phyloP scores from a whole-genome alignment of 1,140 invertebrate genomes.

The Drosophila sulfurigaster region DNA sequence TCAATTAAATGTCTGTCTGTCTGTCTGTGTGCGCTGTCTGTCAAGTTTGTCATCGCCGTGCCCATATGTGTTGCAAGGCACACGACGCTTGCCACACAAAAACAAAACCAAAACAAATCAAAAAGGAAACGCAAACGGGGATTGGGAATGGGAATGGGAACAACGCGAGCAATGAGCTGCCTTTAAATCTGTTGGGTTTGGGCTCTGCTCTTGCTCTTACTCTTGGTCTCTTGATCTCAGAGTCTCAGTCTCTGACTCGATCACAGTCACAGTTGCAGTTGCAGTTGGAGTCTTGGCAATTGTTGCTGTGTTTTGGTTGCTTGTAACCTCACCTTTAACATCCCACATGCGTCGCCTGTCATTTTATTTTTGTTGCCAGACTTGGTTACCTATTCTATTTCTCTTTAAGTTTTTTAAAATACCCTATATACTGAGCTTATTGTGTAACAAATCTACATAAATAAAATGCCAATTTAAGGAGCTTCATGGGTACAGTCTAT shows the following conservation, averaged over 20 bases:
- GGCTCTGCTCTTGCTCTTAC: conserved; percentile 15
- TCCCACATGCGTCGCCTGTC: conserved; percentile 77
- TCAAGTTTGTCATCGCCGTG: conserved; percentile 77
- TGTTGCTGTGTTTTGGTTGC: conserved; percentile 37
- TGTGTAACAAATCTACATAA: background rate
- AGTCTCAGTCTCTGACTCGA: conserved; percentile 30
- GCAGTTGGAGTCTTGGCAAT: conserved; percentile 8
- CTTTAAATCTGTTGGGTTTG: conserved; percentile 54
- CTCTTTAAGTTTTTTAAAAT: conserved; percentile 39
- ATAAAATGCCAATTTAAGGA: background rate
- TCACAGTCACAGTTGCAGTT: conserved; percentile 36
- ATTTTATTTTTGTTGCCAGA: conserved; percentile 39
- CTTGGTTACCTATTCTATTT: conserved; percentile 50
- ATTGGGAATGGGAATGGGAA: conserved; percentile 66
- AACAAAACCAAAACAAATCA: conserved; percentile 38
- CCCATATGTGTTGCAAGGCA: conserved; percentile 63
- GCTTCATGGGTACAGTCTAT: background rate
- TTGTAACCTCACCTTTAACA: conserved; percentile 84
- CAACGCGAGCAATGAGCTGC: conserved; percentile 70
- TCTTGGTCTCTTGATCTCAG: conserved; percentile 16
- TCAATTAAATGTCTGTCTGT: conserved; percentile 70
- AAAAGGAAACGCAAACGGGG: conserved; percentile 46
- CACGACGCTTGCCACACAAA: conserved; percentile 38
- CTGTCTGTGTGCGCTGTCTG: conserved; percentile 46
- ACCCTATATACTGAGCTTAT: conserved; percentile 30